A percentile compares a stretch with the other conserved stretches of the same genome.
phyloP scores from a whole-genome alignment of 2,113 vertebrate genomes.

The Dromaius novaehollandiae region DNA sequence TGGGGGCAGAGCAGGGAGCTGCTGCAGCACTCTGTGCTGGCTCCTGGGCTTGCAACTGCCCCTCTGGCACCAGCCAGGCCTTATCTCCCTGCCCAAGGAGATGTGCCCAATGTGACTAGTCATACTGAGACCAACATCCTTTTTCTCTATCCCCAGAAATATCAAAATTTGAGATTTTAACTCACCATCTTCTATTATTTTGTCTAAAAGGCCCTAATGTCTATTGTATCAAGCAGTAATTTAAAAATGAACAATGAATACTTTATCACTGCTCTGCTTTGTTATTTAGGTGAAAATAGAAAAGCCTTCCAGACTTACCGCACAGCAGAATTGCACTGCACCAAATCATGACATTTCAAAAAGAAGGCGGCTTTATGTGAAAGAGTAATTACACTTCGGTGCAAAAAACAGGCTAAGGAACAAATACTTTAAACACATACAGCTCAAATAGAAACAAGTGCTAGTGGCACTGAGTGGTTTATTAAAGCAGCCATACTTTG shows the following conservation, averaged over 20 bases:
- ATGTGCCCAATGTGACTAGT: neutral
- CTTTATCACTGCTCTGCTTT: neutral
- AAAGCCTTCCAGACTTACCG: neutral
- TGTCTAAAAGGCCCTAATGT: neutral
- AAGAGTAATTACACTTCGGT: neutral
- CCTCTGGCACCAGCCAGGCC: neutral
- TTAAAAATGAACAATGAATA: neutral
- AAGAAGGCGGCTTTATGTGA: neutral
- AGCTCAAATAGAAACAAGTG: neutral
- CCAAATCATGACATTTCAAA: neutral
- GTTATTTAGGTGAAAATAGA: neutral
- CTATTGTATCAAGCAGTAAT: neutral
- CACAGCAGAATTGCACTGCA: neutral
- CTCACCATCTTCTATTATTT: neutral
- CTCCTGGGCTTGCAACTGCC: neutral
- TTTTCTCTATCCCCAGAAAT: neutral
- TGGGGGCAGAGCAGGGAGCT: neutral
- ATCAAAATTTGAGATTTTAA: neutral
- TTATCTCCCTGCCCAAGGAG: neutral
- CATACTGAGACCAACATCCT: neutral
- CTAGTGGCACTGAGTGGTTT: neutral
- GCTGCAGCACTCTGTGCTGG: constrained; percentile 17
- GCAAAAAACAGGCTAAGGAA: neutral
- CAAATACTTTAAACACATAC: neutral
- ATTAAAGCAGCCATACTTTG: neutral